Conservation (phyloP, 1,140 invertebrate species). For the Marisa cornuarietis region DNA sequence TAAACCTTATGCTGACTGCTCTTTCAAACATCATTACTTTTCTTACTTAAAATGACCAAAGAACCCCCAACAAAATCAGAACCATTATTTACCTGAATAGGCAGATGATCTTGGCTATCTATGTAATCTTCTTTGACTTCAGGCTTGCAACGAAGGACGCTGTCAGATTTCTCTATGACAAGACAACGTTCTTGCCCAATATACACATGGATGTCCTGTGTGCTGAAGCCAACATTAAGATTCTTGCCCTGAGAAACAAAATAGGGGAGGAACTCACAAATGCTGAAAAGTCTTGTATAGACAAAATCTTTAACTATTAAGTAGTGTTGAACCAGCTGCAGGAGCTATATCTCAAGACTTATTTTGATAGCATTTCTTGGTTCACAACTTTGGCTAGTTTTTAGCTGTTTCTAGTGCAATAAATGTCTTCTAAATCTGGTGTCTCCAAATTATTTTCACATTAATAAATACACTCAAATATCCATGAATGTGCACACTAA, state of each 20-base stretch:
- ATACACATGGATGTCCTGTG: conserved; percentile 43
- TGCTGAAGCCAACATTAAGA: conserved; percentile 45
- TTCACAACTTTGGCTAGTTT: not conserved
- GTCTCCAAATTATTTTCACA: not conserved
- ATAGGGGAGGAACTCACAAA: not conserved
- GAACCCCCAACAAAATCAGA: not conserved
- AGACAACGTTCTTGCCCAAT: conserved; percentile 43
- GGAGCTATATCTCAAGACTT: not conserved
- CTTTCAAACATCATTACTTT: not conserved
- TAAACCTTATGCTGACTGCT: no score
- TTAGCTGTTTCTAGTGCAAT: not conserved
- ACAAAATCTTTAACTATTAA: not conserved
- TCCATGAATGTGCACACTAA: no score
- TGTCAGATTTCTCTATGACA: conserved; percentile 35
- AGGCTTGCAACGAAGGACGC: conserved; percentile 43
- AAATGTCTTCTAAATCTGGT: not conserved
- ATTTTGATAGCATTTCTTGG: not conserved
- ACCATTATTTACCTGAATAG: conserved; percentile 58
- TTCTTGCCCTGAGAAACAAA: conserved; percentile 47
- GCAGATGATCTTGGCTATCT: conserved; percentile 26
- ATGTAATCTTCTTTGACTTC: conserved; percentile 23
- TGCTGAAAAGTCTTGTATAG: not conserved
- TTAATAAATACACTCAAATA: no score
- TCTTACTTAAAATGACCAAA: not conserved
- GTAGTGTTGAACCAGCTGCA: not conserved